These are phyloP conservation scores for Amorpha juglandis DNA, from an alignment of 2,888 invertebrate genomes.

Conservation along the genomic window DNA sequence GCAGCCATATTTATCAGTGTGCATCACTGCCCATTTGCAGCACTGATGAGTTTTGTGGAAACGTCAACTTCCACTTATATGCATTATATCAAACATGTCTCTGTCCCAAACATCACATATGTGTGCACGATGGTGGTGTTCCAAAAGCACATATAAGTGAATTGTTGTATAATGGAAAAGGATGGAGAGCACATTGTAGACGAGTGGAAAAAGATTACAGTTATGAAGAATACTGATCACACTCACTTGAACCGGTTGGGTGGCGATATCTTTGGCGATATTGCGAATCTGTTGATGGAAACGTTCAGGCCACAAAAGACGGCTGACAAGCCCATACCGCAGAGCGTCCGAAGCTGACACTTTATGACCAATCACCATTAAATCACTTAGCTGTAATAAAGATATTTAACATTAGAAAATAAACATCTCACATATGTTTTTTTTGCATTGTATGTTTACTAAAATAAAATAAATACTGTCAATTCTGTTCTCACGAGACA, in stretches of 20 bases:
- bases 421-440: background rate
- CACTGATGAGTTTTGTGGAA: constrained; percentile 85
- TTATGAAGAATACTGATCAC: constrained; percentile 61
- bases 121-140: constrained; percentile 80
- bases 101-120: constrained; percentile 85
- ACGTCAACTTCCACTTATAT: constrained; percentile 83
- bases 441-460: background rate
- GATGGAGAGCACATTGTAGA: constrained; percentile 84
- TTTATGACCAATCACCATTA: constrained; percentile 86
- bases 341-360: constrained; percentile 92
- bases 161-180: constrained; percentile 82
- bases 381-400: constrained; percentile 64
- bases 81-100: constrained; percentile 86
- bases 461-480: too few species aligned
- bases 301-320: constrained; percentile 90
- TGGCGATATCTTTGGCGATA: constrained; percentile 87
- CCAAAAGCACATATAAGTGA: constrained; percentile 76
- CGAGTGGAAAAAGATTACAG: constrained; percentile 58
- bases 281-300: constrained; percentile 90
- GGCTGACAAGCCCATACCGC: constrained; percentile 91
- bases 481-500: too few species aligned
- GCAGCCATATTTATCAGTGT: constrained; percentile 70
- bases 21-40: constrained; percentile 79
- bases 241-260: constrained; percentile 89
- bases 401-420: constrained; percentile 21